Evolutionary conservation across 2,888 invertebrate species (phyloP).

Genomic region (Proisotoma minuta): DNA sequence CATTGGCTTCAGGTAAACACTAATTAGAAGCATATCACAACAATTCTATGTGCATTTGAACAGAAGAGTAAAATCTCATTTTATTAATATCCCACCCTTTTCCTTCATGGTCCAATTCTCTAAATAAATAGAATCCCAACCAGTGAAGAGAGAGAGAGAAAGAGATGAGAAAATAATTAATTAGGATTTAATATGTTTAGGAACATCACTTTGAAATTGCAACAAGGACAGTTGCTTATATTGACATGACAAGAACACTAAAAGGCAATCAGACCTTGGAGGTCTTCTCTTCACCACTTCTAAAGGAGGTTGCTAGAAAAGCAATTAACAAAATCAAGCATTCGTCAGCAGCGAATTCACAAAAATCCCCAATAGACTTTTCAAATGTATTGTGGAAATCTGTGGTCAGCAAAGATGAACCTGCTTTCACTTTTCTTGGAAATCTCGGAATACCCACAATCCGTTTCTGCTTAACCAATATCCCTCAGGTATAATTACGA

Average conservation of each 20-base stretch:
- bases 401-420: constrained; percentile 39
- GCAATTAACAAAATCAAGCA: constrained; percentile 43
- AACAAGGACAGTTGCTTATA: constrained; percentile 41
- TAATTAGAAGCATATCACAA: too few species aligned
- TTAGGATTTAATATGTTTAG: too few species aligned
- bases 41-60: too few species aligned
- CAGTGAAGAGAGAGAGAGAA: too few species aligned
- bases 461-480: constrained; percentile 40
- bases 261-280: constrained; percentile 45
- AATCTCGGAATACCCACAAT: constrained; percentile 46
- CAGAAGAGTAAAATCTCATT: too few species aligned
- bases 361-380: not conserved
- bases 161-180: too few species aligned
- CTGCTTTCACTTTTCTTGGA: constrained; percentile 44
- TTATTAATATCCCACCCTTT: too few species aligned
- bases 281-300: constrained; percentile 44
- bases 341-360: constrained; percentile 7
- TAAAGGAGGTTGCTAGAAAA: constrained; percentile 42
- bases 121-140: too few species aligned
- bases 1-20: constrained; percentile 45
- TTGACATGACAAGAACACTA: constrained; percentile 30
- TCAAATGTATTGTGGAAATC: constrained; percentile 42
- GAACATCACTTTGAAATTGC: constrained; percentile 47
- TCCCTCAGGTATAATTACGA: constrained; percentile 40
- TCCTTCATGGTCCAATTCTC: too few species aligned